Conservation (phyloP, 2,113 vertebrate species). For the Sceloporus tristichus region DNA sequence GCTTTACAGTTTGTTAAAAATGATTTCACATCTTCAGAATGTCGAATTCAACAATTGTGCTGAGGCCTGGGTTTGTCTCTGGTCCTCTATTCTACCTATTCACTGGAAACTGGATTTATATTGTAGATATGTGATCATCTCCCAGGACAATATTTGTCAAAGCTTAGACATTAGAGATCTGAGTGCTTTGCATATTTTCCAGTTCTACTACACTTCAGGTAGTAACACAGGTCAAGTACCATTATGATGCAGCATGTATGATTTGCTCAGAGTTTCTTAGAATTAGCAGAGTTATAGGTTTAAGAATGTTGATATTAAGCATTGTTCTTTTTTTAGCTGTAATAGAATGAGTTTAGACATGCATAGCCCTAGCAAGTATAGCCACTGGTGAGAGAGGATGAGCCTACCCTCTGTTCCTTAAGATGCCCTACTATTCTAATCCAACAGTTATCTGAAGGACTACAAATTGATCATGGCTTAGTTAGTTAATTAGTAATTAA, state of each 20-base stretch:
- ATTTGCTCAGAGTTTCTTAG: constrained; percentile 43
- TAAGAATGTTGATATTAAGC: constrained; percentile 61
- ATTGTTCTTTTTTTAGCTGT: constrained; percentile 47
- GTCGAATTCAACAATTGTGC: constrained; percentile 63
- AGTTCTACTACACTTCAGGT: constrained; percentile 47
- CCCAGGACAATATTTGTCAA: constrained; percentile 50
- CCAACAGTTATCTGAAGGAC: no score
- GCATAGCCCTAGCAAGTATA: constrained; percentile 13
- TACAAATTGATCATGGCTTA: no score
- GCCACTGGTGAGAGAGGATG: no score
- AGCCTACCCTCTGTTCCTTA: no score
- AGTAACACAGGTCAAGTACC: constrained; percentile 36
- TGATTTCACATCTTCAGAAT: constrained; percentile 73
- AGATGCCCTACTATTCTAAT: no score
- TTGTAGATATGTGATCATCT: constrained; percentile 9
- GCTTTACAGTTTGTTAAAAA: constrained; percentile 70
- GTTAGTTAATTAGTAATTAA: no score
- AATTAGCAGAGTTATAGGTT: constrained; percentile 50
- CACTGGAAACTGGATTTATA: constrained; percentile 34
- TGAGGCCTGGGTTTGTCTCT: constrained; percentile 53
- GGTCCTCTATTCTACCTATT: constrained; percentile 15
- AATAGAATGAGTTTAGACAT: constrained; percentile 51
- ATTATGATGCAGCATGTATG: constrained; percentile 51
- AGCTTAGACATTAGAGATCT: constrained; percentile 31
- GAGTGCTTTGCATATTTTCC: not conserved